A percentile compares a stretch with the other conserved stretches of the same genome.
These are phyloP conservation scores for Lacanobia wlatinum DNA, from an alignment of 2,888 invertebrate genomes.

Conservation along the genomic window DNA sequence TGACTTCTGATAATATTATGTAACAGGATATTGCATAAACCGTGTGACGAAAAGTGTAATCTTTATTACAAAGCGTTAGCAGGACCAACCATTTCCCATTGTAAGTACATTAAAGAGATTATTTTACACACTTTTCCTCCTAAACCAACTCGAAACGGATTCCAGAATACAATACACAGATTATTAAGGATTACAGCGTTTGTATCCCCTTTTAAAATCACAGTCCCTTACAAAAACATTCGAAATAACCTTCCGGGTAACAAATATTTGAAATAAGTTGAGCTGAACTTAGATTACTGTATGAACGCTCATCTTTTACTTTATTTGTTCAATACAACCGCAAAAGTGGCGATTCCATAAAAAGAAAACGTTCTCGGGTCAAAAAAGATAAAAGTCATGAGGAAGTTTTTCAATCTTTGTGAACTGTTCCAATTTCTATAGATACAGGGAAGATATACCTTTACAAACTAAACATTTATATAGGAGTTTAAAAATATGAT, in stretches of 20 bases:
- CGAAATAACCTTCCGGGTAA: constrained; percentile 13
- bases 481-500: background rate
- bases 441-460: constrained; percentile 31
- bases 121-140: background rate
- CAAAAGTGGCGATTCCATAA: constrained; percentile 57
- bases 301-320: constrained; percentile 47
- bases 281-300: constrained; percentile 49
- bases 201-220: background rate
- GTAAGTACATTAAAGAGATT: background rate
- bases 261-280: constrained; percentile 50
- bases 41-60: background rate
- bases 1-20: constrained; percentile 31
- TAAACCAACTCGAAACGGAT: background rate
- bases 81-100: background rate
- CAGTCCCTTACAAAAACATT: constrained; percentile 4
- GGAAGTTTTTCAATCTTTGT: constrained; percentile 66
- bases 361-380: constrained; percentile 42
- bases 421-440: constrained; percentile 56
- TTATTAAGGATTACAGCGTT: background rate
- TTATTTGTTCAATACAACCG: constrained; percentile 56
- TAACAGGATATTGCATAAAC: constrained; percentile 5
- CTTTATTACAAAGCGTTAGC: background rate
- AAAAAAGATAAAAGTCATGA: constrained; percentile 61
- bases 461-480: constrained; percentile 21
- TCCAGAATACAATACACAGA: background rate